Evolutionary conservation across 1,140 invertebrate species (phyloP), one percentile per base, ranked within the genome.

Genomic region (Diabrotica undecimpunctata): DNA sequence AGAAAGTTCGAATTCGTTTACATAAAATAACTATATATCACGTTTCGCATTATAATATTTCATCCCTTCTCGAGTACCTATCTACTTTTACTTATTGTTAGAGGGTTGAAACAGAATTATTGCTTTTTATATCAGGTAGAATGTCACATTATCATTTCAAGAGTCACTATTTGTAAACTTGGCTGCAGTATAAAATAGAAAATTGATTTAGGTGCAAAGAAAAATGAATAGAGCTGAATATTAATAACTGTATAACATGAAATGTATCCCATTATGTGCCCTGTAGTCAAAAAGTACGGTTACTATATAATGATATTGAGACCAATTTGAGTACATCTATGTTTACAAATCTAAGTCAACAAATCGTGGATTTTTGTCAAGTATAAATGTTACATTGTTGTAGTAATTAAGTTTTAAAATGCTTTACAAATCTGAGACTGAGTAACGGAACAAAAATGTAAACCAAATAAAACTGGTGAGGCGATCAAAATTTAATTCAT

Each of bases 11-110:
- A 46, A 8, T 46, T 46, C 41, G 41, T 46, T 46, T 5, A 46
- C 41, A 46, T 46, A 46, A 46, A 46, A 46, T 46, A 46, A 46
- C 41, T 46, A 46, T 46, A 46, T 46, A 46, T 46, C 41, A 46
- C 41, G n/a, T 8, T 46, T 46, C 8, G 8, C 8, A 46, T 46
- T 46, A 46, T 46, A 46, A 46, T 46, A n/a, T 46, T 46, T 46
- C 41, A 46, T 46, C 41, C 41, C 41, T 46, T 46, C 41, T 46
- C 41, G 41, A 46, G 41, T 46, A 46, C 41, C 41, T n/a, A 46
- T 46, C 41, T 46, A 46, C 41, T 46, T 46, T 46, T 46, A 46
- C 41, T 46, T 46, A 46, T 46, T 46, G 41, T 46, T 46, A 46
- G 41, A 46, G 41, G 41, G 41, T 46, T 10, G 41, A 46, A 46